Conservation (phyloP, 2,888 invertebrate genomes). For the Rugalucina vietnamica region DNA sequence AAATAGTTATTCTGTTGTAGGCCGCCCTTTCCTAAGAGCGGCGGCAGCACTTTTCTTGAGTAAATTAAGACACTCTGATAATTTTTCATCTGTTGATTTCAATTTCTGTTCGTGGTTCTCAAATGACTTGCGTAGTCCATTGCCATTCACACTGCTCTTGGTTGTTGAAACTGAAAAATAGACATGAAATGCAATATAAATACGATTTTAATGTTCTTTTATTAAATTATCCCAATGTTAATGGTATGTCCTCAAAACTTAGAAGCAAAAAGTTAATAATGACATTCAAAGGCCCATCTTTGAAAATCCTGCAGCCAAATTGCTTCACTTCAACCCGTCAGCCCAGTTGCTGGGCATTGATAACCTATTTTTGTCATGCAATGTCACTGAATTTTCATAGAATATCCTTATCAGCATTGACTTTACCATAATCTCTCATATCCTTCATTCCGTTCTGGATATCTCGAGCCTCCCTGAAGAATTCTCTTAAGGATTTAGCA, state of each 20-base stretch:
- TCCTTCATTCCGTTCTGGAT: conserved; percentile 67
- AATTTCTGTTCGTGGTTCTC: conserved; percentile 61
- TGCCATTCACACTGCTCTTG: conserved; percentile 31
- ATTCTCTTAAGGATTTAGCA: conserved; percentile 70
- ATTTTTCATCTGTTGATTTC: conserved; percentile 55
- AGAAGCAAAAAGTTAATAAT: too few relatives aligned
- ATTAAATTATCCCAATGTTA: too few relatives aligned
- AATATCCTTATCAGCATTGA: too few relatives aligned
- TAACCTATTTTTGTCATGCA: too few relatives aligned
- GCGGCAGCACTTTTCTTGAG: conserved; percentile 66
- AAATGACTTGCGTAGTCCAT: conserved; percentile 56
- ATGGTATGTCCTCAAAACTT: too few relatives aligned
- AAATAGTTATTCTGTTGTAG: conserved; percentile 12
- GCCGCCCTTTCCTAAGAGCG: conserved; percentile 62
- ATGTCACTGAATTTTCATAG: too few relatives aligned
- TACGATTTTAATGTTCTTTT: too few relatives aligned
- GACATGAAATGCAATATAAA: neutral
- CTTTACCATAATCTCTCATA: conserved; percentile 58
- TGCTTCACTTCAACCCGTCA: too few relatives aligned
- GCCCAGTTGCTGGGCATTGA: too few relatives aligned
- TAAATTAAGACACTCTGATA: conserved; percentile 54
- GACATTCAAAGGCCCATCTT: too few relatives aligned
- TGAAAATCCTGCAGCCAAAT: too few relatives aligned
- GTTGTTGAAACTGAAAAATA: conserved; percentile 38
- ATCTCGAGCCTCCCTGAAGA: conserved; percentile 72